Evolutionary conservation across 2,113 vertebrate species (phyloP), one percentile per base, ranked within the genome.

Genomic region (Sarotherodon lohbergeri): DNA sequence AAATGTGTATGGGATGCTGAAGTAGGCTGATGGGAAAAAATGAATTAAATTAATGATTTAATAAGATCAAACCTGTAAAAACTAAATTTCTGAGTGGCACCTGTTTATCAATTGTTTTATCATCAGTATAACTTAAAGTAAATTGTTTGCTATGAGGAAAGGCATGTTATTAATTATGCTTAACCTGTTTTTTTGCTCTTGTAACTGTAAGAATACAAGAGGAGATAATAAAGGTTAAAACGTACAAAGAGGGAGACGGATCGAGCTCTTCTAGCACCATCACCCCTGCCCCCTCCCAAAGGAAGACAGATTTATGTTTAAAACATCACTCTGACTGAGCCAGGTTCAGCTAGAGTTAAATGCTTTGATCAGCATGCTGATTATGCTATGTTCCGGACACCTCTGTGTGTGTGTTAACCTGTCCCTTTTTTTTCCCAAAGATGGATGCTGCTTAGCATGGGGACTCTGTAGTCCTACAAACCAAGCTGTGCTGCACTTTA

Each of bases 311-410:
- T 85, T 83, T 61, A 92, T 92, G 85, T 93, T 90, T 93, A 87
- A 95, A 92, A 92, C 92, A 92, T 93, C 68, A 80, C 56, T 22
- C 43, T 36, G 79, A 83, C 86, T 61, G 80, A 85, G 50, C 17
- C 13, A 86, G 90, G 93, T 93, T 93, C 93, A 91, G 71, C 66
- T 19, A 46, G 84, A 94, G 94, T 91, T 91, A 94, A 92, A 90
- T 48, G 80, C 90, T 94, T 92, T 93, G 93, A 94, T 94, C 90
- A 91, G 76, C 52, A 61, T 83, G 83, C 84, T 92, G 68, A 86
- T 87, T 83, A 81, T 86, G 81, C 59, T n/a, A 22, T 27, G 24
- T 9, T 57, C 85, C 56, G 85, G 86, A 91, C 61, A 39, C 91
- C 89, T 7, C 9, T 71, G 76, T 76, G 54, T 87, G 66, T 87